A percentile compares a stretch with the other conserved stretches of the same genome.
phyloP scores from a whole-genome alignment of 2,113 vertebrate genomes.

The Boleophthalmus pectinirostris region DNA sequence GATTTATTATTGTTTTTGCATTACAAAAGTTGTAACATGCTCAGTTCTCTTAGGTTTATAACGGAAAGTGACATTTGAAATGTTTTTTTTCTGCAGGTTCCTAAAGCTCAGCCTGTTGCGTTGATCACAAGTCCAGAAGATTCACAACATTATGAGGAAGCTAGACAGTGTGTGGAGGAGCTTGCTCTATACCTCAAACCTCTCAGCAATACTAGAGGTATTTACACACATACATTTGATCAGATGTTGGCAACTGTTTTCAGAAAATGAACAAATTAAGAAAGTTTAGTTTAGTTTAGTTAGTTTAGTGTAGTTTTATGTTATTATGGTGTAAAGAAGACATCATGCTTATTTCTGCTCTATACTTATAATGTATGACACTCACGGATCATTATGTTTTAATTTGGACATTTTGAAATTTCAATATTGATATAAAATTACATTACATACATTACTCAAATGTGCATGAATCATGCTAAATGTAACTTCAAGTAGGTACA shows the following conservation, averaged over 20 bases:
- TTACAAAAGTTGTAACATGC: neutral
- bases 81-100: constrained; percentile 79
- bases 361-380: too few species aligned
- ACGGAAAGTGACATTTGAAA: neutral
- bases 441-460: too few species aligned
- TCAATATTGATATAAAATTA: too few species aligned
- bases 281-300: too few species aligned
- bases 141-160: constrained; percentile 96
- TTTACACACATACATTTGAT: neutral
- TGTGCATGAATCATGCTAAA: too few species aligned
- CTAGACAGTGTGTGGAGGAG: constrained; percentile 96
- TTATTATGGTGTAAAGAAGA: too few species aligned
- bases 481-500: too few species aligned
- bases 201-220: constrained; percentile 95
- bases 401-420: too few species aligned
- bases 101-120: constrained; percentile 92
- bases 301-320: too few species aligned
- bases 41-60: neutral
- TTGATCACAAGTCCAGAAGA: constrained; percentile 93
- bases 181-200: constrained; percentile 98
- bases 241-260: neutral
- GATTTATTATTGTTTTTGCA: neutral
- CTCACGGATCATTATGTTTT: too few species aligned
- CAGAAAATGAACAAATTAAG: too few species aligned
- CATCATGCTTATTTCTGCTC: too few species aligned